A percentile compares a stretch with the other conserved stretches of the same genome.
Conservation (phyloP, 2,888 invertebrate species). For the Andricus quercusramuli region DNA sequence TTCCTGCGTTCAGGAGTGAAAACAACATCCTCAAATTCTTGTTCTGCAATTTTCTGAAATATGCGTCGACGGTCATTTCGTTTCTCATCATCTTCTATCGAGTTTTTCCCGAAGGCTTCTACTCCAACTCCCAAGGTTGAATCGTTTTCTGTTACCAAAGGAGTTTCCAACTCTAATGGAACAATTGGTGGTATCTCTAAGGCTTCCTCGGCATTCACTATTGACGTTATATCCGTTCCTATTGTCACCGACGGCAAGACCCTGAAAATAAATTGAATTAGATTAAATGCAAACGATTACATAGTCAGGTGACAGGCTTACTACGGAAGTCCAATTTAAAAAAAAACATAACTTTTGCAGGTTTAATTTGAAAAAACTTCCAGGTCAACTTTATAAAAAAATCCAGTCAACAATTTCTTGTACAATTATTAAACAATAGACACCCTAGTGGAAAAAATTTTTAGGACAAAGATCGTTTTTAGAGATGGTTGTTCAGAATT, state of each 20-base stretch:
- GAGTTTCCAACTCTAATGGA: conserved; percentile 65
- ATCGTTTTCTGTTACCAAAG: conserved; percentile 62
- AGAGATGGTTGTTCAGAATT: too few species aligned
- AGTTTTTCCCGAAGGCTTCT: conserved; percentile 42
- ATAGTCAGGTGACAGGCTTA: background rate
- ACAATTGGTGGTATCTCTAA: conserved; percentile 84
- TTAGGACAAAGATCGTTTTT: too few species aligned
- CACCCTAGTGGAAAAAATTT: too few species aligned
- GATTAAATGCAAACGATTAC: background rate
- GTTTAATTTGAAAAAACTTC: background rate
- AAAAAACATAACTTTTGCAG: too few species aligned
- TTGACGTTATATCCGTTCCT: conserved; percentile 78
- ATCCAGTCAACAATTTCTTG: too few species aligned
- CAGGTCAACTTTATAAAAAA: background rate
- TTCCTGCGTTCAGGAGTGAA: conserved; percentile 82
- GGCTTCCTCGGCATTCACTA: conserved; percentile 87
- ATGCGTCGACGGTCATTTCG: conserved; percentile 82
- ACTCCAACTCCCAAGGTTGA: conserved; percentile 45
- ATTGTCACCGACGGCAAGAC: conserved; percentile 67
- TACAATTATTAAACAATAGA: too few species aligned
- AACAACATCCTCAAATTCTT: conserved; percentile 86
- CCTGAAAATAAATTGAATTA: conserved; percentile 53
- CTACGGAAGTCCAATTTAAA: too few species aligned
- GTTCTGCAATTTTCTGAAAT: conserved; percentile 86
- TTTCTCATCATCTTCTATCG: conserved; percentile 64